Evolutionary conservation across 2,888 invertebrate species (phyloP).

Genomic region (Phaedon cochleariae): DNA sequence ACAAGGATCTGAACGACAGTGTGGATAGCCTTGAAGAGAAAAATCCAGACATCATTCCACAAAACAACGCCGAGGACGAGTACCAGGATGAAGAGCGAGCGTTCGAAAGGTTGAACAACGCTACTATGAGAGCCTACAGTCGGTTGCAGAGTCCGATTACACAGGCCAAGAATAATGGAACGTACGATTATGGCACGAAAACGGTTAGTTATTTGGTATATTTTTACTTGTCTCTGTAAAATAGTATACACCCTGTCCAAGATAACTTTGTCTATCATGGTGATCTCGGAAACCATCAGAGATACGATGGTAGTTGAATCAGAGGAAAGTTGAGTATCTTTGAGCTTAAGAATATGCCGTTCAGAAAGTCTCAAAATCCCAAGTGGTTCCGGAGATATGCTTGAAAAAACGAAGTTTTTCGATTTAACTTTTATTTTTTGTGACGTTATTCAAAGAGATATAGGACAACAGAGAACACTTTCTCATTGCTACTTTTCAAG

Average conservation of each 20-base stretch:
- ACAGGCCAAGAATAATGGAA: slow-evolving; percentile 57
- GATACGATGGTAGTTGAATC: too few species aligned
- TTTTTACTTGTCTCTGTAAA: background rate
- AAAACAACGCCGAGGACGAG: slow-evolving; percentile 65
- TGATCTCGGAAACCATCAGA: too few species aligned
- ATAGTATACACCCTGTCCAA: background rate
- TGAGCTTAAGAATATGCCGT: too few species aligned
- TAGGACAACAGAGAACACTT: too few species aligned
- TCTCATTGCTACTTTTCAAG: too few species aligned
- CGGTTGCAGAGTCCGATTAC: slow-evolving; percentile 59
- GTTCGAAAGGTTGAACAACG: slow-evolving; percentile 65
- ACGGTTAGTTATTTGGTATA: slow-evolving; percentile 49
- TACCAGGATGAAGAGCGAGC: slow-evolving; percentile 66
- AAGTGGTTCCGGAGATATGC: too few species aligned
- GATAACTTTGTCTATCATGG: too few species aligned
- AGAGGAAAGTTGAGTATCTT: too few species aligned
- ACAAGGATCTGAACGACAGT: slow-evolving; percentile 64
- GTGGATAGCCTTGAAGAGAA: slow-evolving; percentile 66
- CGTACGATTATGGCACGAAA: slow-evolving; percentile 58
- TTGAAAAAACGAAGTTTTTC: too few species aligned
- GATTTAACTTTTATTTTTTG: too few species aligned
- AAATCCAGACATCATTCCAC: slow-evolving; percentile 69
- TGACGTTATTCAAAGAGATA: too few species aligned
- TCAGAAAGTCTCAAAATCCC: too few species aligned
- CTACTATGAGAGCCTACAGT: slow-evolving; percentile 59